A percentile compares a stretch with the other conserved stretches of the same genome.
Evolutionary conservation across 2,113 vertebrate genomes (phyloP).

Genomic region (Spea bombifrons): DNA sequence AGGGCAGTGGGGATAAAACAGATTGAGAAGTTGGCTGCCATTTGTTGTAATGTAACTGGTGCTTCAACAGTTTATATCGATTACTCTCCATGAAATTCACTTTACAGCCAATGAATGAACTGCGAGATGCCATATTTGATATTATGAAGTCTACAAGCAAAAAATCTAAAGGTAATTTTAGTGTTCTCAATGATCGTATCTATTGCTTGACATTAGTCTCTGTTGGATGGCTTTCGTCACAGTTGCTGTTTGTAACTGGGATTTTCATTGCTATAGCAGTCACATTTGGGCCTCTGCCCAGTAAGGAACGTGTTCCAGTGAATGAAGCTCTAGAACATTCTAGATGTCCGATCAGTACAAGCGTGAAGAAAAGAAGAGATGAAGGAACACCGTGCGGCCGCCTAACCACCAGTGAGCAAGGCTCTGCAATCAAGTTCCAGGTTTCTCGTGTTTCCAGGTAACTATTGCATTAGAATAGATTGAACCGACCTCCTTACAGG

Average conservation of each 20-base stretch:
- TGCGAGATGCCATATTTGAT: conserved; percentile 55
- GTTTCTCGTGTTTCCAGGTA: conserved; percentile 56
- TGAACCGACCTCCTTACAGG: too few relatives aligned
- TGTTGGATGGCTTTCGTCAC: neutral
- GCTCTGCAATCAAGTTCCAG: conserved; percentile 59
- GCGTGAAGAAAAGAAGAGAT: accelerated
- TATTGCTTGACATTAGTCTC: neutral
- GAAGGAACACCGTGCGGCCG: neutral
- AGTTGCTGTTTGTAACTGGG: neutral
- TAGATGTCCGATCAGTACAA: accelerated
- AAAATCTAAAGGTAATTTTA: conserved; percentile 54
- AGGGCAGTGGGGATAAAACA: too few relatives aligned
- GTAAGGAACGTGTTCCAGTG: neutral
- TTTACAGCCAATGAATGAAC: conserved; percentile 62
- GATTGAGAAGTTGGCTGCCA: too few relatives aligned
- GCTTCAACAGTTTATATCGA: too few relatives aligned
- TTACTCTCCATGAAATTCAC: too few relatives aligned
- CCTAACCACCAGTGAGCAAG: neutral
- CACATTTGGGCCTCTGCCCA: conserved; percentile 21
- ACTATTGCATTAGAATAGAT: conserved; percentile 8
- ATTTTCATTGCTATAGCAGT: neutral
- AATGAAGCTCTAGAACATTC: accelerated
- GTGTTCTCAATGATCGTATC: too few relatives aligned
- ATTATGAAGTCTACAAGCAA: conserved; percentile 54
- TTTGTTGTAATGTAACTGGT: too few relatives aligned